phyloP scores from a whole-genome alignment of 64 coral and sea anemone species.

The Stichodactyla helianthus region DNA sequence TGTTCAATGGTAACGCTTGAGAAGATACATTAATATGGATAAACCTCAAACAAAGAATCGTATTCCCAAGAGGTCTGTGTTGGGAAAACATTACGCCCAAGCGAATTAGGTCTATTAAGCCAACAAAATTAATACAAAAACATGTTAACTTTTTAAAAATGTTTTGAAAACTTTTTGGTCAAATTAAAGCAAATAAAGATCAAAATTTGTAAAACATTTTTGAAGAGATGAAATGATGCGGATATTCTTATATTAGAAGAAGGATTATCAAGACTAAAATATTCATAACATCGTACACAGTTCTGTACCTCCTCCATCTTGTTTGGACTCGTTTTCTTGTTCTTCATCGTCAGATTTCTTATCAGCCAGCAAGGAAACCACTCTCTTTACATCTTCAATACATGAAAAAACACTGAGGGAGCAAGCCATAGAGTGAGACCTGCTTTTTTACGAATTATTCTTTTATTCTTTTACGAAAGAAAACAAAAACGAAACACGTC shows the following conservation, averaged over 20 bases:
- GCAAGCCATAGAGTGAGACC: slow-evolving; percentile 48
- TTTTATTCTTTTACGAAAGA: background rate
- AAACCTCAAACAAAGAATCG: too few relatives aligned
- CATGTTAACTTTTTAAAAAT: too few relatives aligned
- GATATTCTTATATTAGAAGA: background rate
- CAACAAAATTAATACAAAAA: too few relatives aligned
- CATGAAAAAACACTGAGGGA: slow-evolving; percentile 67
- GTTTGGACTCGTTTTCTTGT: slow-evolving; percentile 17
- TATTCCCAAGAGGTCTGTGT: too few relatives aligned
- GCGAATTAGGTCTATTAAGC: too few relatives aligned
- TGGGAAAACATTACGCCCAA: too few relatives aligned
- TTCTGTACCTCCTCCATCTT: background rate
- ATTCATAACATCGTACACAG: background rate
- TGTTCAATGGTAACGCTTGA: too few relatives aligned
- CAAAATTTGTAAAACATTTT: background rate
- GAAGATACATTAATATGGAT: too few relatives aligned
- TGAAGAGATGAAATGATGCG: background rate
- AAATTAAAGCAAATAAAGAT: too few relatives aligned
- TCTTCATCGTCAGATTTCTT: slow-evolving; percentile 19
- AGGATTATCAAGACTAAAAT: background rate
- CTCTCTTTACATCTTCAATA: slow-evolving; percentile 80
- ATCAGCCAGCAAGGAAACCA: slow-evolving; percentile 67
- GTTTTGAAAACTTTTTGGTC: too few relatives aligned
- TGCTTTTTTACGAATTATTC: background rate
- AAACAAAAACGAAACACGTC: background rate